A percentile compares a stretch with the other conserved stretches of the same genome.
phyloP scores from a whole-genome alignment of 1,140 invertebrate genomes.

The Lordiphosa collinella region DNA sequence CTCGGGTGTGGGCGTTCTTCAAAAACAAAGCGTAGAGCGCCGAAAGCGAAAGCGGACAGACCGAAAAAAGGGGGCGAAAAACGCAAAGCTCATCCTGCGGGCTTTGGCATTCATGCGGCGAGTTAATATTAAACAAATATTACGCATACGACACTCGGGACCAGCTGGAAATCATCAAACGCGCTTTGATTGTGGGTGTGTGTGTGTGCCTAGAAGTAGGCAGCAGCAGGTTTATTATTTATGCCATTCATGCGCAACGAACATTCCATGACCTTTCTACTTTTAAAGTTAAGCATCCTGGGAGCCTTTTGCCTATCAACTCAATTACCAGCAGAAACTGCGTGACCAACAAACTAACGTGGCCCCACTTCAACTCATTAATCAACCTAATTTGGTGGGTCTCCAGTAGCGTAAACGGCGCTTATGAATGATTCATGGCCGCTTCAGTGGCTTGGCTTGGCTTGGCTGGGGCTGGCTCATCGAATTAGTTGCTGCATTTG shows the following conservation, averaged over 20 bases:
- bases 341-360: neutral
- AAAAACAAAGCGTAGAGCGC: conserved; percentile 24
- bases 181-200: neutral
- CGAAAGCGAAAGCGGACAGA: conserved; percentile 1
- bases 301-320: conserved; percentile 17
- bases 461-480: too few species aligned
- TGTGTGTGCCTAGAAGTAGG: conserved; percentile 30
- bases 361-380: conserved; percentile 32
- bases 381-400: conserved; percentile 44
- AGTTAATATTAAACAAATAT: conserved; percentile 62
- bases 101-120: conserved; percentile 5
- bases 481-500: conserved; percentile 55
- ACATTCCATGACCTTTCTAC: conserved; percentile 56
- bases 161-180: conserved; percentile 47
- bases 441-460: too few species aligned
- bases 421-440: conserved; percentile 50
- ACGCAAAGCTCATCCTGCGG: conserved; percentile 6
- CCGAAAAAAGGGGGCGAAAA: conserved; percentile 20
- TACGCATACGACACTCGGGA: conserved; percentile 58
- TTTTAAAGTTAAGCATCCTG: conserved; percentile 56
- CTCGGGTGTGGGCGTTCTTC: neutral
- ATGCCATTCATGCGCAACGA: conserved; percentile 52
- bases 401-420: conserved; percentile 26
- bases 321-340: conserved; percentile 24
- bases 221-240: conserved; percentile 53